These are phyloP conservation scores for Cairina moschata DNA, from an alignment of 2,113 vertebrate genomes.

Conservation along the genomic window DNA sequence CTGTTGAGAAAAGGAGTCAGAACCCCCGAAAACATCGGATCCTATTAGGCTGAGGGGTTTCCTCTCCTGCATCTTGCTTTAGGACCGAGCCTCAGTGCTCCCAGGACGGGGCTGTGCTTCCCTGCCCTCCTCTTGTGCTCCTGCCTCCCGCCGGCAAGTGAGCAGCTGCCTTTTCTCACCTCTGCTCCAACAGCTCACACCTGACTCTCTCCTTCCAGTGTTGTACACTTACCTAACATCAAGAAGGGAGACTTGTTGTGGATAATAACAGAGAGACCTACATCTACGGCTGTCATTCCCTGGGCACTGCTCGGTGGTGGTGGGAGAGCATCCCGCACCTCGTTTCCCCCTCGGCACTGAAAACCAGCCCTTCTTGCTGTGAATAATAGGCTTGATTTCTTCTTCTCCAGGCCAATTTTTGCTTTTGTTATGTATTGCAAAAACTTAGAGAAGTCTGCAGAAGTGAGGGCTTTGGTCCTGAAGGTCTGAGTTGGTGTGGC, in stretches of 20 bases:
- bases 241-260: not conserved
- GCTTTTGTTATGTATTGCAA: not conserved
- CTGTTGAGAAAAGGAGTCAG: not conserved
- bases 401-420: not conserved
- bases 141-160: not conserved
- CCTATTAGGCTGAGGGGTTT: not conserved
- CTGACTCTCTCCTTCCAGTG: not conserved
- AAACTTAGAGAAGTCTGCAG: not conserved
- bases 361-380: not conserved
- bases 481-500: not conserved
- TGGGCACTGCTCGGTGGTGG: not conserved
- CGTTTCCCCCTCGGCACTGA: not conserved
- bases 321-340: not conserved
- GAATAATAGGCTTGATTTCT: not conserved
- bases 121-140: not conserved
- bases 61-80: not conserved
- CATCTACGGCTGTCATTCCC: not conserved
- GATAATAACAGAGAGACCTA: not conserved
- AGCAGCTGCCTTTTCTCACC: slow-evolving; percentile 41
- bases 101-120: not conserved
- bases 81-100: rapidly evolving
- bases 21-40: not conserved
- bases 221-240: not conserved
- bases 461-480: not conserved
- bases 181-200: not conserved